Evolutionary conservation across 2,797 vertebrate species (phyloP).

Genomic region (Anguilla megastoma): DNA sequence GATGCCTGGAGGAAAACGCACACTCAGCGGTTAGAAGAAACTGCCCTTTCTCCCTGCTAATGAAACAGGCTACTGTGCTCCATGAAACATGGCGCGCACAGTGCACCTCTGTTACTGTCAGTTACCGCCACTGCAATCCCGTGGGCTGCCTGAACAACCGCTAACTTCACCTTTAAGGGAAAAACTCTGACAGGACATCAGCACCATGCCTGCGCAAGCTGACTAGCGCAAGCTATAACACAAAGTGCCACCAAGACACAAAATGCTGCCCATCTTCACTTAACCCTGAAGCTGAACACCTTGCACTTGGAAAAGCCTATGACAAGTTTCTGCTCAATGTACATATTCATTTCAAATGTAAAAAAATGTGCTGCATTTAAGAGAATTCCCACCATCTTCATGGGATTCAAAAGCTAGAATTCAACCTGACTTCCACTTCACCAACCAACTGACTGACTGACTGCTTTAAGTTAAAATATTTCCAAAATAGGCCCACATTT

Average conservation of each 20-base stretch:
- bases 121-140: not conserved
- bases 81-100: not conserved
- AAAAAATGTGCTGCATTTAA: not conserved
- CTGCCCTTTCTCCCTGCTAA: not conserved
- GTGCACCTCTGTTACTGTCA: not conserved
- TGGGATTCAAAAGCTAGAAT: not conserved
- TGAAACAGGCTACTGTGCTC: not conserved
- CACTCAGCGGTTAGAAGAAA: not conserved
- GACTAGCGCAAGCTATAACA: not conserved
- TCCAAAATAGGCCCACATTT: not conserved
- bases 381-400: not conserved
- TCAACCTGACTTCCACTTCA: not conserved
- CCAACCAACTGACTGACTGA: not conserved
- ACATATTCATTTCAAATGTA: not conserved
- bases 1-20: conserved; percentile 3
- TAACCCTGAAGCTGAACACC: not conserved
- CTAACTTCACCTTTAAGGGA: not conserved
- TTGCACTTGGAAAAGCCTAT: not conserved
- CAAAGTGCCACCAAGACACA: not conserved
- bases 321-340: not conserved
- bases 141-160: not conserved
- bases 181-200: not conserved
- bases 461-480: not conserved
- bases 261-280: not conserved
- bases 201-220: not conserved